These are phyloP conservation scores for Ophonus ardosiacus DNA, from an alignment of 2,888 invertebrate genomes.

Conservation along the genomic window DNA sequence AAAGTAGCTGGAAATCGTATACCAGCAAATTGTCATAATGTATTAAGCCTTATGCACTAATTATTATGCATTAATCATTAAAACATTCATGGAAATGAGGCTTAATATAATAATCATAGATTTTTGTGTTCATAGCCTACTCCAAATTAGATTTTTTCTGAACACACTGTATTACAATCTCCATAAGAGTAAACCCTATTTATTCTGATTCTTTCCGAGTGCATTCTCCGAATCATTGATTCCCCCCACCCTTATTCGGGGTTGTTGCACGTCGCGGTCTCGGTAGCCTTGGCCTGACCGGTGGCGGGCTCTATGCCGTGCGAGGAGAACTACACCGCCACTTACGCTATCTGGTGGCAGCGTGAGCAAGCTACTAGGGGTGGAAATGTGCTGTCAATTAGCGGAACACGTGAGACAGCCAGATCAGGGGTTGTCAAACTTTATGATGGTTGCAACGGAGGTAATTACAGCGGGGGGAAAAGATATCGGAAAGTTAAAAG, in stretches of 20 bases:
- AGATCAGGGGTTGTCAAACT: conserved; percentile 1
- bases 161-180: neutral
- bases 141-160: no score
- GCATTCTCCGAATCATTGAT: conserved; percentile 26
- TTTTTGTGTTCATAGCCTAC: no score
- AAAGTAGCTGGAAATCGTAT: no score
- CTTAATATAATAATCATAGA: no score
- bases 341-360: conserved; percentile 16
- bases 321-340: conserved; percentile 14
- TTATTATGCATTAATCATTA: no score
- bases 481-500: neutral
- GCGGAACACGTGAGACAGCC: neutral
- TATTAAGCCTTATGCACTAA: no score
- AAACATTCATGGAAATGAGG: no score
- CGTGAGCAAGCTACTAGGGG: neutral
- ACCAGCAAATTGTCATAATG: no score
- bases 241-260: neutral
- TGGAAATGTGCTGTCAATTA: conserved; percentile 31
- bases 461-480: neutral
- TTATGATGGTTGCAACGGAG: neutral
- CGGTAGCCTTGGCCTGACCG: conserved; percentile 22
- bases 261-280: conserved; percentile 16
- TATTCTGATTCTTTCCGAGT: neutral
- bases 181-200: neutral
- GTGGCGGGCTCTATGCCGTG: conserved; percentile 31